Evolutionary conservation across 2,888 invertebrate species (phyloP).

Genomic region (Pammene aurita): DNA sequence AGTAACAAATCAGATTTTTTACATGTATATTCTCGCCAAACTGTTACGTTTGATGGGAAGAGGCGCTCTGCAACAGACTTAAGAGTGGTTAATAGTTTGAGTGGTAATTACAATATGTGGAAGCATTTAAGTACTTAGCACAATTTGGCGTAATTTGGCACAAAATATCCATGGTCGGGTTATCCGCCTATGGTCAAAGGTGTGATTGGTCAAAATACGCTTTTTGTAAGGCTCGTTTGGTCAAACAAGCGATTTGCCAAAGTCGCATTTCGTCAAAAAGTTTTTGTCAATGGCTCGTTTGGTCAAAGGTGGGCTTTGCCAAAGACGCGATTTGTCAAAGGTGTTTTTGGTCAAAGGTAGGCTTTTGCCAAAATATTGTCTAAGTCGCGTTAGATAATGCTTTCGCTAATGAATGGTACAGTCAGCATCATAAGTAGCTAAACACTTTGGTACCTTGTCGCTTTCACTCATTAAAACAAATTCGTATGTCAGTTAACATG

Average conservation of each 20-base stretch:
- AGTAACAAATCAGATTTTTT: too few species aligned
- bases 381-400: slow-evolving; percentile 17
- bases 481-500: too few species aligned
- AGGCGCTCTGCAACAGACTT: too few species aligned
- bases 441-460: slow-evolving; percentile 11
- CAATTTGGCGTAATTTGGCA: too few species aligned
- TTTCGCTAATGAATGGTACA: slow-evolving; percentile 3
- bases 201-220: slow-evolving; percentile 10
- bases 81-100: too few species aligned
- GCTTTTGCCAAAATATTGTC: slow-evolving; percentile 17
- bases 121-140: too few species aligned
- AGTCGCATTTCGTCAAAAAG: slow-evolving; percentile 17
- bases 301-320: slow-evolving; percentile 16
- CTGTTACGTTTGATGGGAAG: too few species aligned
- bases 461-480: slow-evolving; percentile 11
- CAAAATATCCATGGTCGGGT: too few species aligned
- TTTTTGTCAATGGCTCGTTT: slow-evolving; percentile 24
- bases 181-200: not conserved
- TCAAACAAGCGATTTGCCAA: slow-evolving; percentile 11
- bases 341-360: slow-evolving; percentile 10
- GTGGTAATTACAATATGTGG: too few species aligned
- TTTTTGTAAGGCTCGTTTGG: slow-evolving; percentile 4
- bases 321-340: slow-evolving; percentile 23
- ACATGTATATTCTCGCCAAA: too few species aligned
- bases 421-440: slow-evolving; percentile 4